Evolutionary conservation across 2,113 vertebrate species (phyloP).

Genomic region (Elaphurus davidianus): DNA sequence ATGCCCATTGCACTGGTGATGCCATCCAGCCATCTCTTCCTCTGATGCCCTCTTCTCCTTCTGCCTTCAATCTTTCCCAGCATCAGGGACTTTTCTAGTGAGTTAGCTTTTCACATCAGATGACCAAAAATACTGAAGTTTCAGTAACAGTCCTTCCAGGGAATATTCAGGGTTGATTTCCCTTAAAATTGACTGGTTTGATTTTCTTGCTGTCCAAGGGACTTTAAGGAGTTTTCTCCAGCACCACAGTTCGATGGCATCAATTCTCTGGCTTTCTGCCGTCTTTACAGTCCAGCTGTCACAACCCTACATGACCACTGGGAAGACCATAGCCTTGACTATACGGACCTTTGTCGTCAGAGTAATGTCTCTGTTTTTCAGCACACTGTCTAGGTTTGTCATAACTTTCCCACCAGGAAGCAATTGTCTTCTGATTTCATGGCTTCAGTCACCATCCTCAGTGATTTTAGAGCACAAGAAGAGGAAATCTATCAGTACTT

Average conservation of each 20-base stretch:
- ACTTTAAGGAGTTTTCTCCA: background rate
- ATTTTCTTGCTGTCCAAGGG: background rate
- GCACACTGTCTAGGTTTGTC: background rate
- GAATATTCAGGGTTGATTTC: background rate
- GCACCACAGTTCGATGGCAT: fast-evolving
- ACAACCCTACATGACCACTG: fast-evolving
- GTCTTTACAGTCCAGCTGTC: background rate
- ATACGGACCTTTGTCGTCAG: background rate
- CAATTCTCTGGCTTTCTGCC: background rate
- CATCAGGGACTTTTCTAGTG: background rate
- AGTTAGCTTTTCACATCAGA: fast-evolving
- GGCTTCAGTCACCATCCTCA: background rate
- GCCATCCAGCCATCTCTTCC: background rate
- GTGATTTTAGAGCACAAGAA: background rate
- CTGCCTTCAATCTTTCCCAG: background rate
- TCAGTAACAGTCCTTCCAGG: background rate
- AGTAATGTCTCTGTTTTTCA: background rate
- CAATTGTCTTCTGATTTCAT: background rate
- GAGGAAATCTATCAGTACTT: background rate
- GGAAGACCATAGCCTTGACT: background rate
- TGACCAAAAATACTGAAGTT: background rate
- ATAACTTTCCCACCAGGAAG: background rate
- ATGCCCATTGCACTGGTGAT: background rate
- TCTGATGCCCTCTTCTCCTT: background rate
- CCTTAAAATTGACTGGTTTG: background rate